Evolutionary conservation across 2,888 invertebrate genomes (phyloP).

Genomic region (Zelleria hepariella): DNA sequence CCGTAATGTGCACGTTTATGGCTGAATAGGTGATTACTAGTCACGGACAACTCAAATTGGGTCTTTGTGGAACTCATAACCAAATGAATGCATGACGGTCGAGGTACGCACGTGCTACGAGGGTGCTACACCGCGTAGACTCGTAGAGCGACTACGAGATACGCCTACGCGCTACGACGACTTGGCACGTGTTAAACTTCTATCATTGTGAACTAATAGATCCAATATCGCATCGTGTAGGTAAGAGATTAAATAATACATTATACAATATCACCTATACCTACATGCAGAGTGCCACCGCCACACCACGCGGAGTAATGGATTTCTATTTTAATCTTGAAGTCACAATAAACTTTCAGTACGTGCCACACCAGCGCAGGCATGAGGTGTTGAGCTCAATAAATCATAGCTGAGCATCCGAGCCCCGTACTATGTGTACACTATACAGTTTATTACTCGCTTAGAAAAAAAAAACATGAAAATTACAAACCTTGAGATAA

Average conservation of each 20-base stretch:
- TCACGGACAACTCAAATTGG: too few relatives aligned
- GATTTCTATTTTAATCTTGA: slow-evolving; percentile 1
- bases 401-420: background rate
- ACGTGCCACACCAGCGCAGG: background rate
- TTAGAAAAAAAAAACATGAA: background rate
- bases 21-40: too few relatives aligned
- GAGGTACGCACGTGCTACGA: background rate
- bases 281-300: background rate
- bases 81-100: background rate
- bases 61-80: background rate
- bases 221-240: background rate
- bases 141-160: background rate
- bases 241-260: background rate
- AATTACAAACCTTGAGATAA: background rate
- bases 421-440: background rate
- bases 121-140: background rate
- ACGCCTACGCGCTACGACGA: background rate
- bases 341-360: background rate
- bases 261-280: background rate
- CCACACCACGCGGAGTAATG: background rate
- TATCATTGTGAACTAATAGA: background rate
- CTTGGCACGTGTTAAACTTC: background rate
- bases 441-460: background rate
- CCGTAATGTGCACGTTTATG: background rate
- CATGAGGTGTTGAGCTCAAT: background rate